phyloP scores from a whole-genome alignment of 2,888 invertebrate genomes.

The Ochlodes sylvanus region DNA sequence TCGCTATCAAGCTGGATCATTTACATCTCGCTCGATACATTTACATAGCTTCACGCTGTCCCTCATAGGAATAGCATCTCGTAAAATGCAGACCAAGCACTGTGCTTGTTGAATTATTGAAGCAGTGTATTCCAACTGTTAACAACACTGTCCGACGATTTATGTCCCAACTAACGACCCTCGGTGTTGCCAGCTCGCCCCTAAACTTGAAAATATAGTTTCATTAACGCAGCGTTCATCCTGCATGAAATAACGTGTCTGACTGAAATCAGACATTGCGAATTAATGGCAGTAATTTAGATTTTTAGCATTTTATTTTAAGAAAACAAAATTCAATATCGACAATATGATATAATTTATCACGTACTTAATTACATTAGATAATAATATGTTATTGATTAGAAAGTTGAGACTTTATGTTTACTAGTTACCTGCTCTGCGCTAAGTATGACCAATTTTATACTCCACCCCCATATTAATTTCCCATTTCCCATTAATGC shows the following conservation, averaged over 20 bases:
- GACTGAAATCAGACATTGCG: slow-evolving; percentile 14
- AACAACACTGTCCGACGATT: slow-evolving; percentile 55
- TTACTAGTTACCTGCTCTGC: no score
- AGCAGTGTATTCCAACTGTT: slow-evolving; percentile 56
- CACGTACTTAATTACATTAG: no score
- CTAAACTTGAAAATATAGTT: slow-evolving; percentile 37
- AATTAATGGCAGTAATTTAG: neutral
- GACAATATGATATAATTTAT: no score
- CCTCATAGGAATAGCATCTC: slow-evolving; percentile 56
- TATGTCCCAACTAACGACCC: slow-evolving; percentile 44
- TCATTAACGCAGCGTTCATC: slow-evolving; percentile 30
- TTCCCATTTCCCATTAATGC: no score
- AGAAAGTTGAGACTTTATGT: no score
- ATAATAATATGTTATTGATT: no score
- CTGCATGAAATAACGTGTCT: slow-evolving; percentile 26
- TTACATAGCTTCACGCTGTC: slow-evolving; percentile 63
- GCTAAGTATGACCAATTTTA: no score
- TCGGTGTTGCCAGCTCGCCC: slow-evolving; percentile 20
- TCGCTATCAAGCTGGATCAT: slow-evolving; percentile 48
- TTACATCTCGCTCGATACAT: slow-evolving; percentile 66
- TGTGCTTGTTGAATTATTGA: slow-evolving; percentile 63
- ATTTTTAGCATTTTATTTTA: slow-evolving; percentile 1
- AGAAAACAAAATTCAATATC: neutral
- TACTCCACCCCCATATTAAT: no score
- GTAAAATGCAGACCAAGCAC: slow-evolving; percentile 65